These are phyloP conservation scores for Eulemur rubriventer DNA, from an alignment of 2,797 vertebrate genomes.

Conservation along the genomic window DNA sequence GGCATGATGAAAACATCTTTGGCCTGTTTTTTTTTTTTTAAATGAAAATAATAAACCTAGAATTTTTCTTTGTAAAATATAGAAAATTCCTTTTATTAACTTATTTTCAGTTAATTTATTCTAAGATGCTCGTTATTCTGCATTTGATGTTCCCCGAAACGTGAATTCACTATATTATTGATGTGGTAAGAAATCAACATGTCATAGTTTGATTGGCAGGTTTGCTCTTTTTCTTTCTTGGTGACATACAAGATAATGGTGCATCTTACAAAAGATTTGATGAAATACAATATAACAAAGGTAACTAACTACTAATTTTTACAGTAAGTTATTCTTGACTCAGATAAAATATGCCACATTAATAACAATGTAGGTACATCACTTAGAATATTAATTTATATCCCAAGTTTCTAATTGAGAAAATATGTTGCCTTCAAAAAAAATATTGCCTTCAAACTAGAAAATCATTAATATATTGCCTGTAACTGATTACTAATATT, in stretches of 20 bases:
- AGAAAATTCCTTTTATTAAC: background rate
- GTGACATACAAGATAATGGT: background rate
- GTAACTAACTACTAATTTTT: background rate
- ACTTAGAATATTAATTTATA: background rate
- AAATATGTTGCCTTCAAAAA: background rate
- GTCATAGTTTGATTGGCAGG: background rate
- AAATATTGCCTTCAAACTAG: background rate
- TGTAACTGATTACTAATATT: background rate
- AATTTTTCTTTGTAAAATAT: background rate
- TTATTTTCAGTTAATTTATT: background rate
- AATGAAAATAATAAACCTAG: background rate
- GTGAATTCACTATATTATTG: background rate
- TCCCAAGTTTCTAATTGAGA: background rate
- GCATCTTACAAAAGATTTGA: background rate
- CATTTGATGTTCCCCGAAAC: background rate
- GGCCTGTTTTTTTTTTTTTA: no score
- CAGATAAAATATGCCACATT: background rate
- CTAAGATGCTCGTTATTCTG: background rate
- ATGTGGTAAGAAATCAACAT: background rate
- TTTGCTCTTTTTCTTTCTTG: background rate
- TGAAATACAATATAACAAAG: background rate
- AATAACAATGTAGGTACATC: background rate
- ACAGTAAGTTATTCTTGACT: background rate
- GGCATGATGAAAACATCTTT: background rate
- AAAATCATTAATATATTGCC: background rate